A percentile compares a stretch with the other conserved stretches of the same genome.
These are phyloP conservation scores for Trichogramma dendrolimi DNA, from an alignment of 2,888 invertebrate genomes.

Conservation along the genomic window DNA sequence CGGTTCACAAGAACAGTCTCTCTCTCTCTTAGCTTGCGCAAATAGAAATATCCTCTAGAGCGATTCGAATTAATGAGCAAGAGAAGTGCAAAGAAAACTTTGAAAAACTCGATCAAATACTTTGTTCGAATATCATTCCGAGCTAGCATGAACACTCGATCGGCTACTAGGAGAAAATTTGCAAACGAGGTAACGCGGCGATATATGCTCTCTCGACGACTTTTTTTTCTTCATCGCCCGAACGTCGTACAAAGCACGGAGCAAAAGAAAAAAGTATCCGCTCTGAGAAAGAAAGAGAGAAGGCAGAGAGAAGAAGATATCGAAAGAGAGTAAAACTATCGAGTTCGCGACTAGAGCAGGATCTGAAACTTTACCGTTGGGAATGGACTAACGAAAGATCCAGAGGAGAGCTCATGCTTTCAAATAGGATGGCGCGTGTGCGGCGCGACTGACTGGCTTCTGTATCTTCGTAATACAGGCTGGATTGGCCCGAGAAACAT, in stretches of 20 bases:
- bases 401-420: neutral
- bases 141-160: neutral
- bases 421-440: conserved; percentile 13
- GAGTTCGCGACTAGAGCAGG: conserved; percentile 1
- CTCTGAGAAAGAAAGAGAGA: neutral
- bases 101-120: neutral
- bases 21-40: too few relatives aligned
- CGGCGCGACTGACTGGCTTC: neutral
- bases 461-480: conserved; percentile 6
- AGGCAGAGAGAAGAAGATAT: neutral
- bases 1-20: too few relatives aligned
- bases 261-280: conserved; percentile 3
- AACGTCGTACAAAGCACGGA: neutral
- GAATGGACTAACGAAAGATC: conserved; percentile 6
- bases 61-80: too few relatives aligned
- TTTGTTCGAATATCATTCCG: neutral
- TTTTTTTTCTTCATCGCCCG: neutral
- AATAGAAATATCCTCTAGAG: too few relatives aligned
- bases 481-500: conserved; percentile 15
- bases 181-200: conserved; percentile 4
- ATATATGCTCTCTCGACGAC: too few relatives aligned
- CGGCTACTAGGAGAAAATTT: neutral
- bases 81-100: neutral
- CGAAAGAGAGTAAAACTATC: too few relatives aligned
- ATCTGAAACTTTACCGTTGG: conserved; percentile 13